Conservation (phyloP, 2,888 invertebrate species). For the Xanthia togata region DNA sequence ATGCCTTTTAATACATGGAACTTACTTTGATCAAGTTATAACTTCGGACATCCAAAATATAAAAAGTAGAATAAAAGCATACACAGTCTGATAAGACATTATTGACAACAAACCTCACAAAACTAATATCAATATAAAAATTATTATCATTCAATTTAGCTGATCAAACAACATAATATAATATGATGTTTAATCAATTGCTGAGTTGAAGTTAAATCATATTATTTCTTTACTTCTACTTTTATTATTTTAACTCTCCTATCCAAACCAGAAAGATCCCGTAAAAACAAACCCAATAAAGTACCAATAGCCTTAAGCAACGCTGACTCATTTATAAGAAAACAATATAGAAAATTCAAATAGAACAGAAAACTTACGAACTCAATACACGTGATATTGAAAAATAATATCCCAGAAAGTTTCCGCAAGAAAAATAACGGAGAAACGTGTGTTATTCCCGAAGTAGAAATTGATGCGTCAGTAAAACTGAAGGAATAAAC, state of each 20-base stretch:
- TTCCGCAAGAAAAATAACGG: conserved; percentile 47
- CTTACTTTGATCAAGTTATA: background rate
- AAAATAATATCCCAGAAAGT: conserved; percentile 58
- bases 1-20: background rate
- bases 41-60: background rate
- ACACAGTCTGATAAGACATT: too few relatives aligned
- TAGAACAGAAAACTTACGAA: conserved; percentile 38
- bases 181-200: background rate
- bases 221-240: background rate
- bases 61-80: background rate
- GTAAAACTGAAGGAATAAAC: conserved; percentile 27
- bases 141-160: conserved; percentile 38
- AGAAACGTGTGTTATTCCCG: conserved; percentile 6
- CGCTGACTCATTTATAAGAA: conserved; percentile 37
- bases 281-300: conserved; percentile 3
- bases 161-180: background rate
- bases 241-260: conserved; percentile 22
- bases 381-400: conserved; percentile 53
- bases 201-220: background rate
- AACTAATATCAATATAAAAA: background rate
- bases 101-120: background rate
- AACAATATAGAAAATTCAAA: conserved; percentile 57
- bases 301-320: conserved; percentile 42
- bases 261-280: conserved; percentile 4
- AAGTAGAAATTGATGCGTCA: conserved; percentile 27